Evolutionary conservation across 2,113 vertebrate species (phyloP).

Genomic region (Elephas maximus): DNA sequence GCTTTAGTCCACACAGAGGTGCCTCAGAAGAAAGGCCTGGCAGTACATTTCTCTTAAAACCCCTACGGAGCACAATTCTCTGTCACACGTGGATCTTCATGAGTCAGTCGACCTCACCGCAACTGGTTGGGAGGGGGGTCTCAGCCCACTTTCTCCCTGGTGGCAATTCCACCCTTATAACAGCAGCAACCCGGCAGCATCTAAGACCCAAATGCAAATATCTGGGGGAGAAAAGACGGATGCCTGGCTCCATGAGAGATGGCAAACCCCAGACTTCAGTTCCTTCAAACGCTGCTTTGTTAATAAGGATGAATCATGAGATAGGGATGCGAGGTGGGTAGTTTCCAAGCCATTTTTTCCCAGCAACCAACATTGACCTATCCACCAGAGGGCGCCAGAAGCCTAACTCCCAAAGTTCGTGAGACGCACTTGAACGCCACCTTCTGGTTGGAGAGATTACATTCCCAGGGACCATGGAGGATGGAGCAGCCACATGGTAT

Average conservation of each 20-base stretch:
- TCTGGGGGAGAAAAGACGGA: not conserved
- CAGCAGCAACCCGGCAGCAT: too few relatives aligned
- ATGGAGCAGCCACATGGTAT: not conserved
- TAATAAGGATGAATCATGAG: not conserved
- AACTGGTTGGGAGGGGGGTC: too few relatives aligned
- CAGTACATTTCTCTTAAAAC: too few relatives aligned
- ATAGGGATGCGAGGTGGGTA: too few relatives aligned
- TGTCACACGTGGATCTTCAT: too few relatives aligned
- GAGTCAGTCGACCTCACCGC: too few relatives aligned
- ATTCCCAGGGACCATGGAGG: not conserved
- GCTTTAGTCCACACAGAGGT: too few relatives aligned
- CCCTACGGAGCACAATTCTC: too few relatives aligned
- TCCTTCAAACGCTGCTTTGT: not conserved
- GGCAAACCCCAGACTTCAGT: too few relatives aligned
- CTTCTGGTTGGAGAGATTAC: not conserved
- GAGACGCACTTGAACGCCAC: not conserved
- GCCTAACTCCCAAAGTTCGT: rapidly evolving
- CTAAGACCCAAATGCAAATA: not conserved
- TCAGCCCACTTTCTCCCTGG: too few relatives aligned
- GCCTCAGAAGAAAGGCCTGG: too few relatives aligned
- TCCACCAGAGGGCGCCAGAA: rapidly evolving
- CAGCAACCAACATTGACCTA: not conserved
- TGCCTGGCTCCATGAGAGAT: not conserved
- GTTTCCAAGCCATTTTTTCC: not conserved
- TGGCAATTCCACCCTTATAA: not conserved